Conservation (phyloP, 1,140 invertebrate species). For the Megathymus violae region DNA sequence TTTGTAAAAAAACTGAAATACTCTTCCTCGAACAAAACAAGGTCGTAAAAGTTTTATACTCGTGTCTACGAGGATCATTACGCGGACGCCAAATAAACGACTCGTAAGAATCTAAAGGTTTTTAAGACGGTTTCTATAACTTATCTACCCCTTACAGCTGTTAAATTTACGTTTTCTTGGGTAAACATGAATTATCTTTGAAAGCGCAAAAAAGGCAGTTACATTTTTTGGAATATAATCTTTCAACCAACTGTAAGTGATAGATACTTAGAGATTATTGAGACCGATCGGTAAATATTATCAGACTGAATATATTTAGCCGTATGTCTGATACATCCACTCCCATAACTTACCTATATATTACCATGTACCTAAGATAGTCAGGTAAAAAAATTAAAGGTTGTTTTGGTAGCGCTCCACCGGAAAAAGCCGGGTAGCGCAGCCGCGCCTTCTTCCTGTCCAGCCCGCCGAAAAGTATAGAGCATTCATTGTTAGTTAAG, state of each 20-base stretch:
- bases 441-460: conserved; percentile 38
- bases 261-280: too few relatives aligned
- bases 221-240: too few relatives aligned
- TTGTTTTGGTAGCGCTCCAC: conserved; percentile 16
- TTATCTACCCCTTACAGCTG: too few relatives aligned
- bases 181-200: too few relatives aligned
- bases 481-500: conserved; percentile 12
- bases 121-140: too few relatives aligned
- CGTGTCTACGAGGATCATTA: too few relatives aligned
- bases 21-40: conserved; percentile 10
- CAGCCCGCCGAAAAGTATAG: conserved; percentile 22
- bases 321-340: background rate
- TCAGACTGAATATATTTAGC: background rate
- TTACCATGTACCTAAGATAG: background rate
- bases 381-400: conserved; percentile 20
- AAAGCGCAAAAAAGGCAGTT: too few relatives aligned
- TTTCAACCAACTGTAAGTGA: too few relatives aligned
- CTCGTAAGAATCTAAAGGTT: background rate
- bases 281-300: too few relatives aligned
- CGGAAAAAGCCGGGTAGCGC: conserved; percentile 44
- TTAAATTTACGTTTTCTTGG: too few relatives aligned
- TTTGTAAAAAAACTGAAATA: conserved; percentile 49
- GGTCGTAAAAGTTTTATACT: conserved; percentile 17
- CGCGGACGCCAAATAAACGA: too few relatives aligned
- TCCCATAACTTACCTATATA: conserved; percentile 8